phyloP scores from a whole-genome alignment of 2,113 vertebrate species.

The Siniperca knerii region DNA sequence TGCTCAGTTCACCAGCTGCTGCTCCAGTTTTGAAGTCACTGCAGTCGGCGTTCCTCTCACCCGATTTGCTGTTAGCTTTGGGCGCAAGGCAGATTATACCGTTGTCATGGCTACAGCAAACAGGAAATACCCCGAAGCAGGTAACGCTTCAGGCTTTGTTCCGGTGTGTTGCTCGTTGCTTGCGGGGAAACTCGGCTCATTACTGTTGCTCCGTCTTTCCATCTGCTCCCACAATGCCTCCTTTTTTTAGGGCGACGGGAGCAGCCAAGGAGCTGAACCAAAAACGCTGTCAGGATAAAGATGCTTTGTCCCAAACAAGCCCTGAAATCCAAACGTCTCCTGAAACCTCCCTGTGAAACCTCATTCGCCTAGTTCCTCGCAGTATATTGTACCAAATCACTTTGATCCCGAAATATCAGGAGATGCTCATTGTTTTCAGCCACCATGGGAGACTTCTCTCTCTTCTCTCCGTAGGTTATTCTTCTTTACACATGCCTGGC shows the following conservation, averaged over 20 bases:
- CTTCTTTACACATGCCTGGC: conserved; percentile 61
- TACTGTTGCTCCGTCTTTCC: conserved; percentile 59
- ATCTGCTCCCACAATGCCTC: conserved; percentile 71
- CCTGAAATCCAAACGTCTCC: conserved; percentile 28
- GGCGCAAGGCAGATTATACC: conserved; percentile 69
- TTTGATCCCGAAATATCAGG: conserved; percentile 62
- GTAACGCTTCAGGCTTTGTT: conserved; percentile 69
- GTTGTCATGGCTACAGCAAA: conserved; percentile 79
- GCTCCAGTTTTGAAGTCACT: conserved; percentile 67
- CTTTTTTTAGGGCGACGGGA: conserved; percentile 15
- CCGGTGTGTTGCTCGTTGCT: conserved; percentile 50
- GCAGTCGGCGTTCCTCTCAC: conserved; percentile 35
- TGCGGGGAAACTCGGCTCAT: conserved; percentile 55
- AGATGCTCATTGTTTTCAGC: conserved; percentile 64
- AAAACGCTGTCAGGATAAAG: conserved; percentile 61
- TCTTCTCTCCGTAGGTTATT: conserved; percentile 48
- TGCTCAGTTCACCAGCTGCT: conserved; percentile 66
- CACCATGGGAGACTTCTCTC: conserved; percentile 56
- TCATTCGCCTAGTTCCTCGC: conserved; percentile 2
- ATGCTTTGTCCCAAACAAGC: conserved; percentile 73
- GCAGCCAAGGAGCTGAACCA: conserved; percentile 44
- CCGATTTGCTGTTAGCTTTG: conserved; percentile 59
- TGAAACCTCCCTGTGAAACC: neutral
- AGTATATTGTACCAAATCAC: conserved; percentile 22
- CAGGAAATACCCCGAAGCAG: conserved; percentile 82